These are phyloP conservation scores for Mesodorylaimus sp. DNA, from an alignment of 2,888 invertebrate species.

Conservation along the genomic window DNA sequence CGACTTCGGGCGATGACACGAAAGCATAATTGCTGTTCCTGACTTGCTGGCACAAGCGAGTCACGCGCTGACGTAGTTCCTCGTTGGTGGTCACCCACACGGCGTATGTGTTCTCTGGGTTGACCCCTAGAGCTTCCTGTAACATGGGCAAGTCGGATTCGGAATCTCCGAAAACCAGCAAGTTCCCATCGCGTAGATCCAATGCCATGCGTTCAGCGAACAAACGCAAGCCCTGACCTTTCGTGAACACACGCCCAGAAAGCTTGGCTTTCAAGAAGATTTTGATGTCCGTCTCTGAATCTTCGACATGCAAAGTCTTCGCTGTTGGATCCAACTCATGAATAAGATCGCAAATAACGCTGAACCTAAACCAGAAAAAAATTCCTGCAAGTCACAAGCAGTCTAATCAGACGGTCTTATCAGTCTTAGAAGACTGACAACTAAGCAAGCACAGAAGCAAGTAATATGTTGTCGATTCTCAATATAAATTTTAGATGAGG, in stretches of 20 bases:
- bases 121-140: conserved; percentile 17
- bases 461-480: too few relatives aligned
- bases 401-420: too few relatives aligned
- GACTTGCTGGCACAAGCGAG: conserved; percentile 19
- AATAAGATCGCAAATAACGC: conserved; percentile 20
- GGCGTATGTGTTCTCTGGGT: conserved; percentile 22
- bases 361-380: conserved; percentile 8
- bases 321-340: conserved; percentile 20
- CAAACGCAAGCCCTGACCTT: conserved; percentile 25
- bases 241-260: conserved; percentile 24
- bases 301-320: conserved; percentile 17
- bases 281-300: conserved; percentile 25
- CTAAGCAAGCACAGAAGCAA: too few relatives aligned
- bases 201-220: conserved; percentile 21
- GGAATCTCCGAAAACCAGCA: conserved; percentile 28
- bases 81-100: conserved; percentile 24
- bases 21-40: conserved; percentile 24
- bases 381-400: too few relatives aligned
- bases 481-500: too few relatives aligned
- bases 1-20: conserved; percentile 27
- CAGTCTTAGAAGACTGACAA: too few relatives aligned
- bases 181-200: conserved; percentile 23
- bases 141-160: conserved; percentile 28
- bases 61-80: conserved; percentile 13
- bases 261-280: conserved; percentile 19